phyloP scores from a whole-genome alignment of 2,888 invertebrate species.

The Drosophila falleni region DNA sequence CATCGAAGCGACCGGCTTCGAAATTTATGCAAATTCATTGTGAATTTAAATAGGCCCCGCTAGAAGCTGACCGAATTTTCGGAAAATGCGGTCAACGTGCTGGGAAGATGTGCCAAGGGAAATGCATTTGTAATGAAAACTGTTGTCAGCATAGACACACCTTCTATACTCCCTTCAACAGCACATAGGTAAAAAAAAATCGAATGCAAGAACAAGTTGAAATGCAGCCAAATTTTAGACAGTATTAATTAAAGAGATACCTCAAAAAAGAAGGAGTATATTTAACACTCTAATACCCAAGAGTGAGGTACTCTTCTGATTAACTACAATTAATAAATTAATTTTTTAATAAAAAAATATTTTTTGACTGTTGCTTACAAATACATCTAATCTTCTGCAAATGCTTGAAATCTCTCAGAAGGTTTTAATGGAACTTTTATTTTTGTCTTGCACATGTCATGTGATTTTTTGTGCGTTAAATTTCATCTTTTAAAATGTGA shows the following conservation, averaged over 20 bases:
- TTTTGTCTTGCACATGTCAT: too few relatives aligned
- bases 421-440: too few relatives aligned
- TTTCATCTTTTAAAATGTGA: too few relatives aligned
- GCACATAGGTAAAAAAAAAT: slow-evolving; percentile 11
- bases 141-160: slow-evolving; percentile 23
- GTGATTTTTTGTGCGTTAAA: too few relatives aligned
- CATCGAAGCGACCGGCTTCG: slow-evolving; percentile 16
- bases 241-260: neutral
- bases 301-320: too few relatives aligned
- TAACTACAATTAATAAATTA: too few relatives aligned
- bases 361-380: too few relatives aligned
- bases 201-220: slow-evolving; percentile 1
- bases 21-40: slow-evolving; percentile 77
- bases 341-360: too few relatives aligned
- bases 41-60: slow-evolving; percentile 64
- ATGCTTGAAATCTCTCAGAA: too few relatives aligned
- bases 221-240: slow-evolving; percentile 32
- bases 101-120: slow-evolving; percentile 44
- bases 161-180: neutral
- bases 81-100: slow-evolving; percentile 73
- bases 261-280: neutral
- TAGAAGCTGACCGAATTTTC: slow-evolving; percentile 39
- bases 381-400: too few relatives aligned
- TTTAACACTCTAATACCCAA: too few relatives aligned
- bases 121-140: slow-evolving; percentile 75